Percentiles rank a stretch among this genome's conserved stretches.
Conservation (phyloP, 2,113 vertebrate genomes). For the Psephotus haematonotus region DNA sequence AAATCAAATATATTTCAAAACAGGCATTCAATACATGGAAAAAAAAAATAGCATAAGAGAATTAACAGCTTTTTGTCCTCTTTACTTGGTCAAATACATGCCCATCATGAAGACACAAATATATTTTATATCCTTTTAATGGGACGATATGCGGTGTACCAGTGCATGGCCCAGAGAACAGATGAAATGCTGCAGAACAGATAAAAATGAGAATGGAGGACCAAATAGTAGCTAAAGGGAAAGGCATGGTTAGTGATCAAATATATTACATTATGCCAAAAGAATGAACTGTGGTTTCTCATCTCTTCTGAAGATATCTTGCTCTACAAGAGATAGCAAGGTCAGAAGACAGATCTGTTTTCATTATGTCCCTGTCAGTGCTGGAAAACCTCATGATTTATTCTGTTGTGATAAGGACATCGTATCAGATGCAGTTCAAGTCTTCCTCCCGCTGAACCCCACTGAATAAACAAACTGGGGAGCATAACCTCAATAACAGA, state of each 20-base stretch:
- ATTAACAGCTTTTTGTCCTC: neutral
- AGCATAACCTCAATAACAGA: neutral
- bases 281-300: neutral
- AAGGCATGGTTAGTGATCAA: constrained; percentile 1
- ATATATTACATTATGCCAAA: neutral
- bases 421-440: neutral
- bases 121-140: neutral
- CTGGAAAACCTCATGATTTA: neutral
- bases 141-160: neutral
- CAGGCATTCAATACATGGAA: neutral
- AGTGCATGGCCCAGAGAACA: neutral
- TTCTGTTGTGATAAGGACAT: neutral
- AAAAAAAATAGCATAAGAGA: neutral
- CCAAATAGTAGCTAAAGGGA: neutral
- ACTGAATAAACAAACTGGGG: neutral
- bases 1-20: neutral
- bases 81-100: neutral
- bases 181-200: neutral
- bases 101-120: neutral
- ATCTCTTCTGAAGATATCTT: neutral
- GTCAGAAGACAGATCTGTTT: neutral
- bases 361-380: neutral
- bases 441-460: neutral
- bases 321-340: neutral
- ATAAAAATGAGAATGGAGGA: neutral